These are phyloP conservation scores for Lithobius niger DNA, from an alignment of 1,140 invertebrate genomes.

Conservation along the genomic window DNA sequence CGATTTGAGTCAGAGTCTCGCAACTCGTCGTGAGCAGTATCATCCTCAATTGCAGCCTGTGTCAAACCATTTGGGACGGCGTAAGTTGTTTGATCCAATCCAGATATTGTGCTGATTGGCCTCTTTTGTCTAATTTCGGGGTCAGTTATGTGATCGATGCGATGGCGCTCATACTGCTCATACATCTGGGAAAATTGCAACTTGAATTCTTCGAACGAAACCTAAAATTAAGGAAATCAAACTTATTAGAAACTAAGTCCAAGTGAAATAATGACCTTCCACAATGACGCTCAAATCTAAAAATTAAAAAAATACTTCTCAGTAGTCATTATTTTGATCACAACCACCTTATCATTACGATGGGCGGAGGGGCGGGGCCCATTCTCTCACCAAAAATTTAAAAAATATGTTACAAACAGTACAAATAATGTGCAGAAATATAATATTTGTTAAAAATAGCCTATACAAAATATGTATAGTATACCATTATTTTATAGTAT, in stretches of 20 bases:
- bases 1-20: background rate
- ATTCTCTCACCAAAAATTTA: too few relatives aligned
- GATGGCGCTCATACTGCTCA: slow-evolving; percentile 84
- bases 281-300: background rate
- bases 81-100: slow-evolving; percentile 54
- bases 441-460: too few relatives aligned
- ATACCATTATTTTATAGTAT: too few relatives aligned
- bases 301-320: too few relatives aligned
- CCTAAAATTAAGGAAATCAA: slow-evolving; percentile 36
- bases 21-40: background rate
- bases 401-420: too few relatives aligned
- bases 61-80: background rate
- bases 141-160: slow-evolving; percentile 87
- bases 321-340: too few relatives aligned
- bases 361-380: too few relatives aligned
- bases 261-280: background rate
- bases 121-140: slow-evolving; percentile 77
- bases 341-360: too few relatives aligned
- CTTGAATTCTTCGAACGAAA: slow-evolving; percentile 94
- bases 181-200: slow-evolving; percentile 93
- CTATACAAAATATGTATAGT: too few relatives aligned
- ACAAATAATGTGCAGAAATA: too few relatives aligned
- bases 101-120: slow-evolving; percentile 90
- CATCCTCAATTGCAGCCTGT: background rate
- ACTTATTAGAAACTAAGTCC: background rate